Evolutionary conservation across 2,113 vertebrate species (phyloP).

Genomic region (Falcunculus frontatus): DNA sequence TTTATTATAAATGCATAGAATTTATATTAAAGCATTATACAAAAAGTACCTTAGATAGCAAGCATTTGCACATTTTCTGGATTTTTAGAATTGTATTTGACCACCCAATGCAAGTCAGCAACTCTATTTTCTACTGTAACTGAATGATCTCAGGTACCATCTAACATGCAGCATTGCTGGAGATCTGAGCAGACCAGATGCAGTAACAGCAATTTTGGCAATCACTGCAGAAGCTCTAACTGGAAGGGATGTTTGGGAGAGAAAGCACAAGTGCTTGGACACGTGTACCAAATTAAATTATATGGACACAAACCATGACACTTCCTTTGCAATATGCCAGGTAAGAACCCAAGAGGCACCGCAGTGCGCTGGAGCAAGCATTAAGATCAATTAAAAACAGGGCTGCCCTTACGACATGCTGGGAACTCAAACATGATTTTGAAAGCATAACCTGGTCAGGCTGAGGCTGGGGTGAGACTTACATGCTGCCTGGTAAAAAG

Average conservation of each 20-base stretch:
- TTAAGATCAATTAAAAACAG: background rate
- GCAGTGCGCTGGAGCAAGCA: background rate
- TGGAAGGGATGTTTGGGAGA: accelerated
- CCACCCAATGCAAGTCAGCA: background rate
- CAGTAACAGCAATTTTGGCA: accelerated
- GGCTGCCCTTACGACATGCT: background rate
- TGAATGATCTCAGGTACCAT: accelerated
- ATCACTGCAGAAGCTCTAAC: background rate
- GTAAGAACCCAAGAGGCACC: background rate
- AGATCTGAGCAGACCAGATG: accelerated
- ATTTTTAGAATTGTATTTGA: background rate
- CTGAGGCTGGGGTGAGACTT: no score
- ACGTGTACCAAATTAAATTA: background rate
- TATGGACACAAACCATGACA: background rate
- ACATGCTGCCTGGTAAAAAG: accelerated
- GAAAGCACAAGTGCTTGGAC: background rate
- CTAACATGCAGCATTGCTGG: accelerated
- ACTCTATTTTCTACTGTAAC: background rate
- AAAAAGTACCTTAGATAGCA: background rate
- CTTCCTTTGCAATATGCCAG: background rate
- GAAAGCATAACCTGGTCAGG: accelerated
- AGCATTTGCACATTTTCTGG: background rate
- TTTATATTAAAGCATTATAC: background rate
- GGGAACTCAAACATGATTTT: no score
- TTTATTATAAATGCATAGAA: background rate